phyloP scores from a whole-genome alignment of 2,797 vertebrate genomes.

The Intellagama lesueurii region DNA sequence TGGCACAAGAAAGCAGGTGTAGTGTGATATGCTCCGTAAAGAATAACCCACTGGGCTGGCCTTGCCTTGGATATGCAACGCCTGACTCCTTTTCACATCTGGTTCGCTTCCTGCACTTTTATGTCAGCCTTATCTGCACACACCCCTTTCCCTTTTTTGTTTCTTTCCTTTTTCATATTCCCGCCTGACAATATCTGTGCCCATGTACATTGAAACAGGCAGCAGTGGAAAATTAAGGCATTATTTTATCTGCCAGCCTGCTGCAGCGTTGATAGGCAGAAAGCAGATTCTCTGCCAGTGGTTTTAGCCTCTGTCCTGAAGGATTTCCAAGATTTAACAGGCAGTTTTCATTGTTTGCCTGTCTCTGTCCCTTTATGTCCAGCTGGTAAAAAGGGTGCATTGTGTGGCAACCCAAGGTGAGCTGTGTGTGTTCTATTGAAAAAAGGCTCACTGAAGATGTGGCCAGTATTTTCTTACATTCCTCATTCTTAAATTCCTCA shows the following conservation, averaged over 20 bases:
- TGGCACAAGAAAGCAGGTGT: no score
- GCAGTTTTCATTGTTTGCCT: constrained; percentile 53
- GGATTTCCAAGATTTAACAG: constrained; percentile 41
- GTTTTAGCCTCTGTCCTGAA: constrained; percentile 30
- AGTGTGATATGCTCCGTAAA: no score
- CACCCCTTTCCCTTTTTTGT: background rate
- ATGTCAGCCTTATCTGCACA: background rate
- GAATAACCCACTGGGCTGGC: no score
- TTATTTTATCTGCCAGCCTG: constrained; percentile 53
- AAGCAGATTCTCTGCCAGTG: constrained; percentile 35
- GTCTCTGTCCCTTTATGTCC: constrained; percentile 41
- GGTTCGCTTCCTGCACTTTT: background rate
- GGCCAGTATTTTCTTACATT: background rate
- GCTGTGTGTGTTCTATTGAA: background rate
- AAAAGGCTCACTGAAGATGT: background rate
- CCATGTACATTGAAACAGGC: constrained; percentile 35
- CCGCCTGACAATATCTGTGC: constrained; percentile 27
- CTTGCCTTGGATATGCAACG: no score
- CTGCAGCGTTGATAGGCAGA: constrained; percentile 21
- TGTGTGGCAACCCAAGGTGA: constrained; percentile 1
- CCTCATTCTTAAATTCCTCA: no score
- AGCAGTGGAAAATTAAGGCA: constrained; percentile 36
- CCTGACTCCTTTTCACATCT: constrained; percentile 20
- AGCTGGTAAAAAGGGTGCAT: constrained; percentile 55
- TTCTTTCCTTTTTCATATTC: constrained; percentile 38